Percentiles rank a stretch among this genome's conserved stretches.
phyloP scores from a whole-genome alignment of 92 coral and sea anemone species.

The Parazoanthus darwini region DNA sequence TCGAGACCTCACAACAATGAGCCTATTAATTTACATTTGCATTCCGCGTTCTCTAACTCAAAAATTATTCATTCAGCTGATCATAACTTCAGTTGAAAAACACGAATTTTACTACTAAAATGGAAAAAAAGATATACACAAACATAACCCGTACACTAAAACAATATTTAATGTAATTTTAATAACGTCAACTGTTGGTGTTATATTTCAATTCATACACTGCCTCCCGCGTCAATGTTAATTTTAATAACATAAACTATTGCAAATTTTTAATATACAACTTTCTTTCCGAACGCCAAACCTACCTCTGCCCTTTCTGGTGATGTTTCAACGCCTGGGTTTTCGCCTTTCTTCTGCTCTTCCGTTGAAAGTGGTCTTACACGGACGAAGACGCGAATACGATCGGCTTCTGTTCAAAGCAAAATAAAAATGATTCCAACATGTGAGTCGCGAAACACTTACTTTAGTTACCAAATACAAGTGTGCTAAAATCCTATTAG shows the following conservation, averaged over 20 bases:
- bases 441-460: neutral
- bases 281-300: neutral
- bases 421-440: conserved; percentile 7
- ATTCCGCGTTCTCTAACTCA: neutral
- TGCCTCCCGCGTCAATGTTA: neutral
- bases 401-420: conserved; percentile 61
- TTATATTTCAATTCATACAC: neutral
- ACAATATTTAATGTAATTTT: neutral
- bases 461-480: too few relatives aligned
- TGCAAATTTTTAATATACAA: neutral
- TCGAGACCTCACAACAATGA: too few relatives aligned
- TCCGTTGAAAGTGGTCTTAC: conserved; percentile 75
- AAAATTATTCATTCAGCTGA: neutral
- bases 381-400: conserved; percentile 88
- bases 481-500: neutral
- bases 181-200: neutral
- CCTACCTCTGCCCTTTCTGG: conserved; percentile 80
- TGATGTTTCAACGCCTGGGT: conserved; percentile 74
- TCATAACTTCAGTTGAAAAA: neutral
- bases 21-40: neutral
- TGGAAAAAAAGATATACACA: too few relatives aligned
- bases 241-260: neutral
- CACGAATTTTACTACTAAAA: neutral
- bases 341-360: conserved; percentile 73
- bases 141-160: neutral